Evolutionary conservation across 2,888 invertebrate species (phyloP).

Genomic region (Patella depressa): DNA sequence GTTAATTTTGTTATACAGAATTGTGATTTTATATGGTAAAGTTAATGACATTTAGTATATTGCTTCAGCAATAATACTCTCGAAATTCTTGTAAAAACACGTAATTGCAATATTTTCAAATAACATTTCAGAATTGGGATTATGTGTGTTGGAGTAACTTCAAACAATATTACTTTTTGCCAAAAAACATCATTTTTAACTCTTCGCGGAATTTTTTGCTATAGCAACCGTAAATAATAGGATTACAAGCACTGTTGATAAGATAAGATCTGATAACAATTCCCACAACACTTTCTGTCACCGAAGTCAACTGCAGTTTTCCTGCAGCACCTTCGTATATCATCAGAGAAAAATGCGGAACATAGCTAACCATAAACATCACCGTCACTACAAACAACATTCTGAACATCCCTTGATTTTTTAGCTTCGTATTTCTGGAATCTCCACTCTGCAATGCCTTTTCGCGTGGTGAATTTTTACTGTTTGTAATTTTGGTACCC

Average conservation of each 20-base stretch:
- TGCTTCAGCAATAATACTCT: no score
- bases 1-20: no score
- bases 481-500: neutral
- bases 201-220: slow-evolving; percentile 14
- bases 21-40: no score
- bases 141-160: no score
- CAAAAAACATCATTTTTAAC: no score
- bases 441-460: neutral
- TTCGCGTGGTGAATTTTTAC: neutral
- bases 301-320: neutral
- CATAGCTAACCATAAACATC: slow-evolving; percentile 12
- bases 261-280: slow-evolving; percentile 16
- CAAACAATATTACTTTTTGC: no score
- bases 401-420: slow-evolving; percentile 13
- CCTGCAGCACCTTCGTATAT: neutral
- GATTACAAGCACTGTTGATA: slow-evolving; percentile 18
- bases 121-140: no score
- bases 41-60: no score
- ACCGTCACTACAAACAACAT: slow-evolving; percentile 13
- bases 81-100: no score
- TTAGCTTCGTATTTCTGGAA: neutral
- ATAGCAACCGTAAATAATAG: slow-evolving; percentile 18
- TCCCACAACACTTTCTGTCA: slow-evolving; percentile 12
- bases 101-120: no score
- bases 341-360: slow-evolving; percentile 12